Conservation (phyloP, 2,113 vertebrate species). For the Cyanoramphus novaezelandiae region DNA sequence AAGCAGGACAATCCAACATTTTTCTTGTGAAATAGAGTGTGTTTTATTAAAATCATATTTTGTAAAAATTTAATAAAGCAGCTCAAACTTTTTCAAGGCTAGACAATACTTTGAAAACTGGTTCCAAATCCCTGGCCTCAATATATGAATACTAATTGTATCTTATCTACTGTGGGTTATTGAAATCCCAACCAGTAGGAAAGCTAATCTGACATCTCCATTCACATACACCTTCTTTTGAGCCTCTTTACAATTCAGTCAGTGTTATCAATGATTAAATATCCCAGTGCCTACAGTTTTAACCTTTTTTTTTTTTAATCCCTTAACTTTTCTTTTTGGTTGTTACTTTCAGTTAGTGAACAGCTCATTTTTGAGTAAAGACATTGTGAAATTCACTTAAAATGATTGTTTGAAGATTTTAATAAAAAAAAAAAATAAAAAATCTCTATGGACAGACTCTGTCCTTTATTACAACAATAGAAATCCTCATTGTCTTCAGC, state of each 20-base stretch:
- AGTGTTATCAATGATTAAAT: conserved; percentile 66
- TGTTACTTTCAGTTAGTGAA: conserved; percentile 49
- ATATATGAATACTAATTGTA: conserved; percentile 65
- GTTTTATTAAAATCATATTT: conserved; percentile 30
- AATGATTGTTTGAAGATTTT: conserved; percentile 58
- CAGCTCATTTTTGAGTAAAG: conserved; percentile 47
- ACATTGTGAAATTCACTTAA: conserved; percentile 59
- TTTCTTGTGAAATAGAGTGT: background rate
- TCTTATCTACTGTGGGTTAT: conserved; percentile 56
- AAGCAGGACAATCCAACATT: conserved; percentile 43
- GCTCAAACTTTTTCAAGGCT: conserved; percentile 39
- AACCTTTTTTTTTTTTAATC: conserved; percentile 12
- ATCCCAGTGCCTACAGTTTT: conserved; percentile 60
- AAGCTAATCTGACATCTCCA: conserved; percentile 71
- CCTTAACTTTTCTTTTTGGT: conserved; percentile 47
- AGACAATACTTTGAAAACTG: conserved; percentile 60
- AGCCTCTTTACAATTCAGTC: conserved; percentile 62
- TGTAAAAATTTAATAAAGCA: conserved; percentile 7
- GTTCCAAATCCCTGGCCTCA: conserved; percentile 51
- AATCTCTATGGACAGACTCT: conserved; percentile 15
- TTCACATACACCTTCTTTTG: conserved; percentile 61
- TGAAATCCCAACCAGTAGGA: conserved; percentile 66
- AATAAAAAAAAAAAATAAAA: background rate
- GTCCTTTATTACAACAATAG: conserved; percentile 50
- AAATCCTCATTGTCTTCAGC: conserved; percentile 56